phyloP scores from a whole-genome alignment of 1,140 invertebrate species.

The Neodiprion fabricii region DNA sequence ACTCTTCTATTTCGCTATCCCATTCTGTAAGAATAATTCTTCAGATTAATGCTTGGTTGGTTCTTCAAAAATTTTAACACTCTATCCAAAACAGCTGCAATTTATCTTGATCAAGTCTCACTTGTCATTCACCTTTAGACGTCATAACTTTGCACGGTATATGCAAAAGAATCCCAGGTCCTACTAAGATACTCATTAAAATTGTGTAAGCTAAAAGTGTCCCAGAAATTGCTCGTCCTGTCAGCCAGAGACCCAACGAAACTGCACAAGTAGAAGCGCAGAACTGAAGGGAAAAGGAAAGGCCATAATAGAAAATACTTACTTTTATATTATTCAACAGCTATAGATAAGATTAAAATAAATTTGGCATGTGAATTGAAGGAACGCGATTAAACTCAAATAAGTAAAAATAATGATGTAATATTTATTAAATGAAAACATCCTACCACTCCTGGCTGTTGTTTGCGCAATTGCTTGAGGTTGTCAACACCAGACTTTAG shows the following conservation, averaged over 20 bases:
- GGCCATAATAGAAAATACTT: not conserved
- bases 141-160: slow-evolving; percentile 39
- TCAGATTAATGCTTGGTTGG: not conserved
- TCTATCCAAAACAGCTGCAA: slow-evolving; percentile 15
- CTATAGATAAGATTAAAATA: too few relatives aligned
- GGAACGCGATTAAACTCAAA: not conserved
- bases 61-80: slow-evolving; percentile 11
- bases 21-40: slow-evolving; percentile 43
- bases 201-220: slow-evolving; percentile 45
- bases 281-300: slow-evolving; percentile 42
- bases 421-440: slow-evolving; percentile 12
- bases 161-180: slow-evolving; percentile 43
- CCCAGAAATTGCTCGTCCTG: slow-evolving; percentile 45
- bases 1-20: slow-evolving; percentile 59
- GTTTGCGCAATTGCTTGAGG: slow-evolving; percentile 43
- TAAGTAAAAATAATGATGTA: not conserved
- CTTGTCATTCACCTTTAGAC: slow-evolving; percentile 36
- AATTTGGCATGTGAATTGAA: not conserved
- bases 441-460: slow-evolving; percentile 53
- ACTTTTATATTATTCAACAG: not conserved
- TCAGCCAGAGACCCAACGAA: slow-evolving; percentile 49
- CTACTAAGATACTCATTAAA: slow-evolving; percentile 50
- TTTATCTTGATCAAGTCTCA: not conserved
- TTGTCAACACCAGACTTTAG: slow-evolving; percentile 37
- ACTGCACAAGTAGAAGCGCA: slow-evolving; percentile 43